phyloP scores from a whole-genome alignment of 1,140 invertebrate species.

The Bombus soroeensis region DNA sequence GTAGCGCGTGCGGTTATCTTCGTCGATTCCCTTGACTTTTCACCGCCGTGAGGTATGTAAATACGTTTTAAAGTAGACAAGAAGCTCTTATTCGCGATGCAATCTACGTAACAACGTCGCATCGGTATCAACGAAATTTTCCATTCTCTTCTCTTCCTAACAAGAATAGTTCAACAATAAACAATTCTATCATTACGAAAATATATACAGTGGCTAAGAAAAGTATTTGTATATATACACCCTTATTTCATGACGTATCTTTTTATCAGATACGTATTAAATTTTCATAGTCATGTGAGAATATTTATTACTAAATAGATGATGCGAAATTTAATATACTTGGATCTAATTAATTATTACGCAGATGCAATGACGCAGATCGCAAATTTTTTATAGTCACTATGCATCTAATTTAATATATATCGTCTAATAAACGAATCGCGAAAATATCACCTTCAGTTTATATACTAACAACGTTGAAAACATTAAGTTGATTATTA shows the following conservation, averaged over 20 bases:
- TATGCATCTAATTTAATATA: background rate
- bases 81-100: conserved; percentile 39
- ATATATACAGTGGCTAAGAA: background rate
- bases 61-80: conserved; percentile 41
- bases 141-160: background rate
- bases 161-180: background rate
- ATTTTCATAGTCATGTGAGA: too few species aligned
- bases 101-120: background rate
- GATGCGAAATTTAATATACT: too few species aligned
- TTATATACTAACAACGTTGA: background rate
- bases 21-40: conserved; percentile 66
- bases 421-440: background rate
- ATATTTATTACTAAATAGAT: too few species aligned
- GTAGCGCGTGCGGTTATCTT: conserved; percentile 53
- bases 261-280: too few species aligned
- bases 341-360: too few species aligned
- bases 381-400: background rate
- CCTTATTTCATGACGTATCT: background rate
- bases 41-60: conserved; percentile 52
- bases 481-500: background rate
- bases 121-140: conserved; percentile 40
- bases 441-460: background rate
- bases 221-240: background rate
- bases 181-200: conserved; percentile 1
- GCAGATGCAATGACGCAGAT: too few species aligned